Evolutionary conservation across 37 sponge, comb jelly and placozoan genomes (phyloP).

Genomic region (Tethya wilhelma): DNA sequence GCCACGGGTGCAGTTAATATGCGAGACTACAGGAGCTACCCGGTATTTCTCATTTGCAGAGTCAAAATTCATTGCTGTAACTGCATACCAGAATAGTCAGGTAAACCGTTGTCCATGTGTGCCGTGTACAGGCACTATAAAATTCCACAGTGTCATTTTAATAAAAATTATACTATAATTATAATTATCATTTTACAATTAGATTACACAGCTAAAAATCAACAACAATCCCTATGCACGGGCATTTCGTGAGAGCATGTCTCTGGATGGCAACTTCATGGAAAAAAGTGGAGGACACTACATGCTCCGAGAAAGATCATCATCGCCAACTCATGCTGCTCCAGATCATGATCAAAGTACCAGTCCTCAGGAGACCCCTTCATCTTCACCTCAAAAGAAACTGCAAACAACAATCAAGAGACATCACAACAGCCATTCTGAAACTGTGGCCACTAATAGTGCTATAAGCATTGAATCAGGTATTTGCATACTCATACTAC

Average conservation of each 20-base stretch:
- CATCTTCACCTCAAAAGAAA: not conserved
- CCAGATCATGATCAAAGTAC: not conserved
- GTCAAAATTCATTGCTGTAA: slow-evolving; percentile 82
- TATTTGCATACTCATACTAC: not conserved
- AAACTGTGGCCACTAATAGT: too few species aligned
- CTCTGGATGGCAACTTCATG: slow-evolving; percentile 4
- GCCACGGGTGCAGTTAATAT: slow-evolving; percentile 43
- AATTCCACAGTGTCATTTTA: not conserved
- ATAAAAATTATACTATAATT: not conserved
- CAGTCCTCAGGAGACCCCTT: not conserved
- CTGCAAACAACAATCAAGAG: too few species aligned
- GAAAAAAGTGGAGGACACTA: slow-evolving; percentile 45
- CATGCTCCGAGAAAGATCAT: not conserved
- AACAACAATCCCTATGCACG: slow-evolving; percentile 72
- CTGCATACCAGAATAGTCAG: slow-evolving; percentile 77
- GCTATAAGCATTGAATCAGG: too few species aligned
- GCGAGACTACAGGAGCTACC: slow-evolving; percentile 9
- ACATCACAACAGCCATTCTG: too few species aligned
- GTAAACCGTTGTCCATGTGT: slow-evolving; percentile 19
- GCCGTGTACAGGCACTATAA: not conserved
- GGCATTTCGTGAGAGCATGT: slow-evolving; percentile 64
- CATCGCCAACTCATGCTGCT: not conserved
- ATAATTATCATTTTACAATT: not conserved
- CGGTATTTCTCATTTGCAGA: slow-evolving; percentile 63
- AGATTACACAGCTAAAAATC: slow-evolving; percentile 79